Evolutionary conservation across 1,140 invertebrate genomes (phyloP).

Genomic region (Forficula auricularia): DNA sequence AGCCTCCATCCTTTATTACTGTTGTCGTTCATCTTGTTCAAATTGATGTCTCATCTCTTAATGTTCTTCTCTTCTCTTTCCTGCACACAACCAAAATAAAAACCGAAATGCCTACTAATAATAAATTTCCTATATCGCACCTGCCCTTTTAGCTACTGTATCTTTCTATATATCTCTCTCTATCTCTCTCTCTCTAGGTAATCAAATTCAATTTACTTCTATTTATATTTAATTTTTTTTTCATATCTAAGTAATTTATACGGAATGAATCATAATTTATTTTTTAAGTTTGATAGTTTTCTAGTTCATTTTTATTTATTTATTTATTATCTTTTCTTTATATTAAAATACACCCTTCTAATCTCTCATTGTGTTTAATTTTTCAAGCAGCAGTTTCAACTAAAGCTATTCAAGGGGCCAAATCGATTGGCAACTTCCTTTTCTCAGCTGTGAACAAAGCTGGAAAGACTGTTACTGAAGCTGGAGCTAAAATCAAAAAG

Average conservation of each 20-base stretch:
- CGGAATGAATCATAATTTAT: neutral
- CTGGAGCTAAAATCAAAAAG: conserved; percentile 81
- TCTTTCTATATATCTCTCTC: neutral
- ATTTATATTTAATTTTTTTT: no score
- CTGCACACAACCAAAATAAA: no score
- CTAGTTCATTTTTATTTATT: neutral
- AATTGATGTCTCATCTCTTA: neutral
- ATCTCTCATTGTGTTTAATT: conserved; percentile 9
- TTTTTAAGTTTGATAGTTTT: conserved; percentile 1
- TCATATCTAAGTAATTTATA: conserved; percentile 3
- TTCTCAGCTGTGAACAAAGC: conserved; percentile 82
- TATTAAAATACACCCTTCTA: neutral
- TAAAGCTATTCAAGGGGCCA: conserved; percentile 79
- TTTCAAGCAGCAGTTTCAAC: conserved; percentile 49
- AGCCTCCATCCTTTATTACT: neutral
- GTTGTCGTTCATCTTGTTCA: no score
- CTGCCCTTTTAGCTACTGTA: conserved; percentile 1
- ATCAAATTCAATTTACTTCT: no score
- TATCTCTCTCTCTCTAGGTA: no score
- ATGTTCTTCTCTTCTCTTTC: conserved; percentile 1
- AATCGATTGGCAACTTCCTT: conserved; percentile 78
- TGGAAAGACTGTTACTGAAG: conserved; percentile 54
- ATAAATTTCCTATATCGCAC: neutral
- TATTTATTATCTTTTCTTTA: no score
- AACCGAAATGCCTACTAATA: conserved; percentile 4